These are phyloP conservation scores for Berghia stephanieae DNA, from an alignment of 1,140 invertebrate genomes.

Conservation along the genomic window DNA sequence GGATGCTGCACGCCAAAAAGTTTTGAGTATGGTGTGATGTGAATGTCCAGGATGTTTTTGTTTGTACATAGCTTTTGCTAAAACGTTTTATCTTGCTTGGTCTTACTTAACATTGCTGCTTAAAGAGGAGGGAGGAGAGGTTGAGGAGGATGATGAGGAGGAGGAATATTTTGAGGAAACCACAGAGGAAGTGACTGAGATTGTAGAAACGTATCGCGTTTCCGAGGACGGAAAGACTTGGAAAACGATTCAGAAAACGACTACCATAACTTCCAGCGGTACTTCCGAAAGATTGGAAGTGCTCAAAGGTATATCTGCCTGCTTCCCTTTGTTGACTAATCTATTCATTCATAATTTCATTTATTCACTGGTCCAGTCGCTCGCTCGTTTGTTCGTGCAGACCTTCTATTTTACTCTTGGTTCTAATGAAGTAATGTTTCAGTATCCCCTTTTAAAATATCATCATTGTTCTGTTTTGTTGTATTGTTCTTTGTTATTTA, in stretches of 20 bases:
- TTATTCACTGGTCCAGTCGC: not conserved
- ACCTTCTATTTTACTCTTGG: too few species aligned
- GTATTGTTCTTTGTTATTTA: too few species aligned
- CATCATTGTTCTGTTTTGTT: too few species aligned
- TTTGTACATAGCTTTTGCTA: not conserved
- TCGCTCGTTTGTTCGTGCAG: too few species aligned
- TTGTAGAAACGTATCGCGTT: constrained; percentile 58
- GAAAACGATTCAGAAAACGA: constrained; percentile 59
- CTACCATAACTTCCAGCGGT: constrained; percentile 51
- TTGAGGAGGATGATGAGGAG: constrained; percentile 44
- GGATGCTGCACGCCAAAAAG: too few species aligned
- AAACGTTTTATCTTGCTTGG: too few species aligned
- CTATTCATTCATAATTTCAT: not conserved
- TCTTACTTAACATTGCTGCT: constrained; percentile 20
- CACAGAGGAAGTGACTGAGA: constrained; percentile 53
- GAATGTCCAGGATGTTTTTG: too few species aligned
- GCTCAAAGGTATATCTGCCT: constrained; percentile 56
- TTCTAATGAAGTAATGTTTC: too few species aligned
- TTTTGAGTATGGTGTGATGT: too few species aligned
- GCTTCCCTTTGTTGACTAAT: not conserved
- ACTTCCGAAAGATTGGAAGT: constrained; percentile 51
- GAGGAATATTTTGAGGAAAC: constrained; percentile 58
- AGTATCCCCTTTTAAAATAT: too few species aligned
- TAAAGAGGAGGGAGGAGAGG: constrained; percentile 33
- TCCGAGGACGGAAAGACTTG: constrained; percentile 56